A percentile compares a stretch with the other conserved stretches of the same genome.
These are phyloP conservation scores for Petroica traversi DNA, from an alignment of 2,113 vertebrate species.

Conservation along the genomic window DNA sequence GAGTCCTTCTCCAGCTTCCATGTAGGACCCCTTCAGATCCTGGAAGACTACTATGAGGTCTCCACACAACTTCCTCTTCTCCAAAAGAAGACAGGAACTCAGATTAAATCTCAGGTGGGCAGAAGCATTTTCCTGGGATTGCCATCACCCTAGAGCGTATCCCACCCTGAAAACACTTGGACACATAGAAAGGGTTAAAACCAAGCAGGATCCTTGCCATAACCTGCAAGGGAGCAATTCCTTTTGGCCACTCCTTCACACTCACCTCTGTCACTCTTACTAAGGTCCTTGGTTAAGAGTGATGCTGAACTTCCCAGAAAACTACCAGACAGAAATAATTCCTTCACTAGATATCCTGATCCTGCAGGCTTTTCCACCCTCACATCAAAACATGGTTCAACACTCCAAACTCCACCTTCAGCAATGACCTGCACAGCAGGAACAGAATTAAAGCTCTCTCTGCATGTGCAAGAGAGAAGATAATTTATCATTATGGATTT, in stretches of 20 bases:
- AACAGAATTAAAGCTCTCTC: background rate
- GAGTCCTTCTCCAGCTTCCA: background rate
- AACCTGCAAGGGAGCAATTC: background rate
- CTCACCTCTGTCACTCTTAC: background rate
- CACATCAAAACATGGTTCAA: too few species aligned
- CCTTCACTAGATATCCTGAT: too few species aligned
- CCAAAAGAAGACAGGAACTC: background rate
- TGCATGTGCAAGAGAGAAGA: background rate
- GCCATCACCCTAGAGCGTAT: background rate
- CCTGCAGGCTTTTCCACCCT: background rate
- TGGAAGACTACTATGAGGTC: background rate
- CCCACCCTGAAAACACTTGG: background rate
- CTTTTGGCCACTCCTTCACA: background rate
- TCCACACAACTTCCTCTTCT: background rate
- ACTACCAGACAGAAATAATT: background rate
- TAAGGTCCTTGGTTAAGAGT: background rate
- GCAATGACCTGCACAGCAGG: accelerated
- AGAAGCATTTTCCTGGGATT: background rate
- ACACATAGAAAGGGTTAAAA: background rate
- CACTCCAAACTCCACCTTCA: background rate
- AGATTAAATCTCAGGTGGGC: background rate
- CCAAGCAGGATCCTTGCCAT: background rate
- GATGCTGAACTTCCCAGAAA: background rate
- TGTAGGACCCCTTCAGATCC: background rate
- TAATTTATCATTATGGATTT: accelerated